Percentiles rank a stretch among this genome's conserved stretches.
Evolutionary conservation across 2,888 invertebrate genomes (phyloP).

Genomic region (Yponomeuta plumbellus): DNA sequence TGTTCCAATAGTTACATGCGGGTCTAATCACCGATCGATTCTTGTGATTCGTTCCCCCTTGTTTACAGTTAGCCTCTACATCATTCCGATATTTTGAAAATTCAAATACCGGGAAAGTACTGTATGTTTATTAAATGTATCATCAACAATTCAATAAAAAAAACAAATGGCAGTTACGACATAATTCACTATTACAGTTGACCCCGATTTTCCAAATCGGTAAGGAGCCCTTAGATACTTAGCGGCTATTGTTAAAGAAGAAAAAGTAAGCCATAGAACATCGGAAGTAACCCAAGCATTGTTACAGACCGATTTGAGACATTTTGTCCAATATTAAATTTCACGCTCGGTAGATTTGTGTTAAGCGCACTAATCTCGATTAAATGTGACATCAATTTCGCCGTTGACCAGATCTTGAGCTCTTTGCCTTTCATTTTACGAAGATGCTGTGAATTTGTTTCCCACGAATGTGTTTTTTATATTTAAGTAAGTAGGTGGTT

Average conservation of each 20-base stretch:
- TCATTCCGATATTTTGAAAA: not conserved
- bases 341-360: slow-evolving; percentile 52
- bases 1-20: slow-evolving; percentile 1
- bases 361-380: slow-evolving; percentile 39
- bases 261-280: slow-evolving; percentile 22
- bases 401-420: not conserved
- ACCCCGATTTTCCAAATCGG: slow-evolving; percentile 1
- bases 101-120: not conserved
- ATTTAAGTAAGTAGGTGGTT: not conserved
- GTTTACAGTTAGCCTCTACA: not conserved
- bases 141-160: too few species aligned
- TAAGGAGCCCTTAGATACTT: not conserved
- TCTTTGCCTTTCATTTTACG: slow-evolving; percentile 8
- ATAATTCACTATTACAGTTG: not conserved
- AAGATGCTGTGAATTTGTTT: not conserved
- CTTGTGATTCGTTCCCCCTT: not conserved
- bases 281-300: slow-evolving; percentile 20
- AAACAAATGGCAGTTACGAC: not conserved
- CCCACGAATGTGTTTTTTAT: not conserved
- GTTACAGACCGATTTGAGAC: not conserved
- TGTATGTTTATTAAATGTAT: not conserved
- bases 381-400: slow-evolving; percentile 15
- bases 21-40: not conserved
- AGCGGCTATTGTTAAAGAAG: slow-evolving; percentile 16
- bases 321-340: slow-evolving; percentile 54